These are phyloP conservation scores for Ancistrus triradiatus DNA, from an alignment of 2,113 vertebrate species.

Conservation along the genomic window DNA sequence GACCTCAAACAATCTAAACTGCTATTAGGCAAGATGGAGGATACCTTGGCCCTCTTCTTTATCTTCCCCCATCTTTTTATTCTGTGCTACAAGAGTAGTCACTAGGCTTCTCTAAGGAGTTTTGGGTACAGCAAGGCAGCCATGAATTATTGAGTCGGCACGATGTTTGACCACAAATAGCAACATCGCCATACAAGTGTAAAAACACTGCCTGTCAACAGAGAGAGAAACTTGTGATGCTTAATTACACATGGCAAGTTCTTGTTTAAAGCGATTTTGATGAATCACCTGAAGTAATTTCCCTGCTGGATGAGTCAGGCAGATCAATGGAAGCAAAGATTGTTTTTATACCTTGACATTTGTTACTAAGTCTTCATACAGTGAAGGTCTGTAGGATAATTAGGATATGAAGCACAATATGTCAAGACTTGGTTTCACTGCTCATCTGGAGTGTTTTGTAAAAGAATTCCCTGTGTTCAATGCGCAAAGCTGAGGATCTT, in stretches of 20 bases:
- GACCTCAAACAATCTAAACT: slow-evolving; percentile 39
- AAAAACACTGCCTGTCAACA: slow-evolving; percentile 65
- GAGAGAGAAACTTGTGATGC: slow-evolving; percentile 42
- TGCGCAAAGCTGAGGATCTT: no score
- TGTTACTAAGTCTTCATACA: no score
- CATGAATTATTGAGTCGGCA: slow-evolving; percentile 72
- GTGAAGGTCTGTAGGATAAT: no score
- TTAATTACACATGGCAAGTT: neutral
- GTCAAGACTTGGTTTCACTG: no score
- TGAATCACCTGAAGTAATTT: slow-evolving; percentile 6
- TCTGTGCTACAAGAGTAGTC: no score
- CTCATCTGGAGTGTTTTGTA: no score
- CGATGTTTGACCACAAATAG: slow-evolving; percentile 68
- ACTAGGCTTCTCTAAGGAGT: slow-evolving; percentile 54
- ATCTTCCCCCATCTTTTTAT: no score
- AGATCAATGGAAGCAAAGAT: no score
- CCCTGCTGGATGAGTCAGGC: no score
- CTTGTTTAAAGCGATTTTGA: neutral
- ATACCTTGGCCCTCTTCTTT: neutral
- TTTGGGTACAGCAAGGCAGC: slow-evolving; percentile 59
- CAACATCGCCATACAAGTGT: slow-evolving; percentile 66
- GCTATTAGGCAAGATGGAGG: slow-evolving; percentile 3
- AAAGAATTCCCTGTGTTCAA: no score
- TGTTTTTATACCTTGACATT: no score
- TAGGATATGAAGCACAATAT: no score